A percentile compares a stretch with the other conserved stretches of the same genome.
Conservation (phyloP, 2,113 vertebrate species). For the Pogonocichla stellata region DNA sequence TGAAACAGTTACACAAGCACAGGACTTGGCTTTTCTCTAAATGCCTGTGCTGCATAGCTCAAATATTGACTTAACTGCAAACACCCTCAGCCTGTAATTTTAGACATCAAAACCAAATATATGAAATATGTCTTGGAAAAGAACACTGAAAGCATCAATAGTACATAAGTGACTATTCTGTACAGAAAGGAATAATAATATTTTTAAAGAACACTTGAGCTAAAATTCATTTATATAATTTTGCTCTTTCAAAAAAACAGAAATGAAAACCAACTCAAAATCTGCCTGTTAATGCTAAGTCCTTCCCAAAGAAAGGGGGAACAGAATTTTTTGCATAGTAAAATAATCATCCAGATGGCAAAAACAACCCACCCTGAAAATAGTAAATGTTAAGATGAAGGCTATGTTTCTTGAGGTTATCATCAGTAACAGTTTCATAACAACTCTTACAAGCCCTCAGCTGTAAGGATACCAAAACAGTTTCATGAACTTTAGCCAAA, state of each 20-base stretch:
- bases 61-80: slow-evolving; percentile 66
- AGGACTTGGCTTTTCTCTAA: slow-evolving; percentile 5
- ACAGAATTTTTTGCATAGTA: neutral
- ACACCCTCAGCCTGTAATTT: slow-evolving; percentile 29
- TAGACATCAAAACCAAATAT: slow-evolving; percentile 27
- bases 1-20: slow-evolving; percentile 24
- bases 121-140: slow-evolving; percentile 3
- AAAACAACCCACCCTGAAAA: neutral
- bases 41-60: neutral
- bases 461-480: neutral
- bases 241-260: neutral
- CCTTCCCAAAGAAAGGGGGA: neutral
- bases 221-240: neutral
- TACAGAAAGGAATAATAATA: neutral
- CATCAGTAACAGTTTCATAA: neutral
- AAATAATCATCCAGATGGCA: slow-evolving; percentile 19
- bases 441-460: neutral
- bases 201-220: neutral
- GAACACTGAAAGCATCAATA: neutral
- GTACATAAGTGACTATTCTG: neutral
- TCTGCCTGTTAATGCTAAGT: neutral
- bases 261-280: neutral
- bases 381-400: neutral
- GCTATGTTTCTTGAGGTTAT: neutral
- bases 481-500: slow-evolving; percentile 20